phyloP scores from a whole-genome alignment of 64 coral and sea anemone genomes.

The Trachythela sp. region DNA sequence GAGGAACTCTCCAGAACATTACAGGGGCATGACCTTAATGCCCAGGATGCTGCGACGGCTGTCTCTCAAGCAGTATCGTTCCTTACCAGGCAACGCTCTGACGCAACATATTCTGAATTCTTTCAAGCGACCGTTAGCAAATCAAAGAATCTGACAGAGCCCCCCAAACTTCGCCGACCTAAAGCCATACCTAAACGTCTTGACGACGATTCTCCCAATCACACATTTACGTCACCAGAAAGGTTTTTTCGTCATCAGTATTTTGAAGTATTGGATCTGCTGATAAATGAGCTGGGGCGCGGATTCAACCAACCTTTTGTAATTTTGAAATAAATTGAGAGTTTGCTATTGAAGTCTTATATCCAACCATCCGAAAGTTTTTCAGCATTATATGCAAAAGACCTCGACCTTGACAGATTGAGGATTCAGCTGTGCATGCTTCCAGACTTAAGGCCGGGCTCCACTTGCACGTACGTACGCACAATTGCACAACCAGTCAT shows the following conservation, averaged over 20 bases:
- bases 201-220: neutral
- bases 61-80: neutral
- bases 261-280: neutral
- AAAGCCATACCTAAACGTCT: neutral
- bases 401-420: neutral
- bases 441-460: neutral
- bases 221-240: neutral
- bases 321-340: neutral
- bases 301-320: neutral
- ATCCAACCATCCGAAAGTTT: too few relatives aligned
- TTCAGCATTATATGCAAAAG: neutral
- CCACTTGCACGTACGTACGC: neutral
- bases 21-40: neutral
- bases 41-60: neutral
- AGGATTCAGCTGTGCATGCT: neutral
- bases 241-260: neutral
- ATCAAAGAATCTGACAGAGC: neutral
- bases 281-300: neutral
- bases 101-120: neutral
- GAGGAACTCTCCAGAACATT: neutral
- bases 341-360: neutral
- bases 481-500: neutral
- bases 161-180: neutral
- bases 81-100: neutral
- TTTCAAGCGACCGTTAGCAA: neutral